Percentiles rank a stretch among this genome's conserved stretches.
Evolutionary conservation across 2,113 vertebrate species (phyloP).

Genomic region (Cinclus mexicanus): DNA sequence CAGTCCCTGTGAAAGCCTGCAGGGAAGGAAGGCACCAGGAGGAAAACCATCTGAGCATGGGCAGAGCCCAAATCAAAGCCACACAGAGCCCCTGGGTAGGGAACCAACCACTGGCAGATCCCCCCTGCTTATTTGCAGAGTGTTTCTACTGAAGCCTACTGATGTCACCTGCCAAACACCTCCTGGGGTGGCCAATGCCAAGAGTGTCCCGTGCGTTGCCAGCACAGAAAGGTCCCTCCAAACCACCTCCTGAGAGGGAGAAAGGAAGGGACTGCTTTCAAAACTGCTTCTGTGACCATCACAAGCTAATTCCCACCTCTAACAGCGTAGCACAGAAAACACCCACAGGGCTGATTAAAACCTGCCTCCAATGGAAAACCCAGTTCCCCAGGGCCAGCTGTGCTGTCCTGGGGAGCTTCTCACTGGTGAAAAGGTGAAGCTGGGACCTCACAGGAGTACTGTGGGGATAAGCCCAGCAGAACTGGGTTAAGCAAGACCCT

Average conservation of each 20-base stretch:
- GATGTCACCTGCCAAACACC: neutral
- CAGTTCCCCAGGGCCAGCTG: fast-evolving
- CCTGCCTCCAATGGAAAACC: neutral
- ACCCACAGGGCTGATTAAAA: neutral
- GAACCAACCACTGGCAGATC: neutral
- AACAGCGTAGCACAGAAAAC: fast-evolving
- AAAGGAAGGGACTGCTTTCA: neutral
- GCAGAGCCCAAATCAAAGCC: neutral
- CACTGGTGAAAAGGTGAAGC: conserved; percentile 12
- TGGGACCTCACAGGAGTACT: neutral
- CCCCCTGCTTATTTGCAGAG: neutral
- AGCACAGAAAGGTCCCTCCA: neutral
- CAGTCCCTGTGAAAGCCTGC: neutral
- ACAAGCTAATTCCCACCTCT: neutral
- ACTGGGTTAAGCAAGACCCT: conserved; percentile 38
- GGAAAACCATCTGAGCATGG: neutral
- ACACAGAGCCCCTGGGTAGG: neutral
- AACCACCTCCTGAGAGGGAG: neutral
- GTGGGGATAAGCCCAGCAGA: neutral
- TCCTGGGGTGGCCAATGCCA: fast-evolving
- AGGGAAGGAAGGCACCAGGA: neutral
- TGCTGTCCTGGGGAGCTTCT: neutral
- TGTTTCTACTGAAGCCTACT: neutral
- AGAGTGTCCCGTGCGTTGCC: neutral
- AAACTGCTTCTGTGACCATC: neutral